Base-by-base conservation (phyloP, 2,888 invertebrate species). In the Ceraclea dissimilis region DNA sequence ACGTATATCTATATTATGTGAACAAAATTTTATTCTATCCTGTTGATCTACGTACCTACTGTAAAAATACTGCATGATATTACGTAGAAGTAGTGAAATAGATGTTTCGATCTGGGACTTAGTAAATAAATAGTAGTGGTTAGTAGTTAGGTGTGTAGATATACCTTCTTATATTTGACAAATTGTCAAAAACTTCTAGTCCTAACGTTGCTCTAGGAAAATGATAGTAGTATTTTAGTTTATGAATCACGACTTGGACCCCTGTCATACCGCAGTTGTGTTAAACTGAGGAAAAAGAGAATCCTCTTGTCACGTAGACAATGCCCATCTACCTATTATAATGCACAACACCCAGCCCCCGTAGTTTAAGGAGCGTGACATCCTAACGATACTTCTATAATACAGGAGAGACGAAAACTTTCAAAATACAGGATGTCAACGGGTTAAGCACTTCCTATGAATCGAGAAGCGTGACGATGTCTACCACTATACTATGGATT, bases 301-400 rank as follows among this genome's bases (percentile, higher is more conserved):
- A 47, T 44, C 39, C 56, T 43, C 31, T 52, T 46, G 57, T 57
- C 57, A 57, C 57, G 57, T 57, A 39, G 39, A 39, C 16, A 39
- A 16, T 16, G 16, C 39, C 39, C 13, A 13, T 13, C 39, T 39
- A 39, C 39, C 13, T 16, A 16, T 31, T 31, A 31, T 26, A 26
- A 26, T 4, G 26, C 13, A 39, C 13, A 8, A 39, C 39, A 13
- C 39, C 39, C 39, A 39, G 16, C 17, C 57, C n/a, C 22, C 50
- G 22, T 31, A 50, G 44, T 53, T 43, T 50, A 49, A 34, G 26
- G 51, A 26, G 51, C 54, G 58, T 54, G 54, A 54, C 50, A 54
- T 58, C 54, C 52, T 50, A 50, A 21, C 51, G 39, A 54, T 51
- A 54, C 46, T 53, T 44, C 33, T 21, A 16, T n/a, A n/a, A n/a